Base-by-base conservation (phyloP, 2,113 vertebrate species). In the Tragelaphus buxtoni region DNA sequence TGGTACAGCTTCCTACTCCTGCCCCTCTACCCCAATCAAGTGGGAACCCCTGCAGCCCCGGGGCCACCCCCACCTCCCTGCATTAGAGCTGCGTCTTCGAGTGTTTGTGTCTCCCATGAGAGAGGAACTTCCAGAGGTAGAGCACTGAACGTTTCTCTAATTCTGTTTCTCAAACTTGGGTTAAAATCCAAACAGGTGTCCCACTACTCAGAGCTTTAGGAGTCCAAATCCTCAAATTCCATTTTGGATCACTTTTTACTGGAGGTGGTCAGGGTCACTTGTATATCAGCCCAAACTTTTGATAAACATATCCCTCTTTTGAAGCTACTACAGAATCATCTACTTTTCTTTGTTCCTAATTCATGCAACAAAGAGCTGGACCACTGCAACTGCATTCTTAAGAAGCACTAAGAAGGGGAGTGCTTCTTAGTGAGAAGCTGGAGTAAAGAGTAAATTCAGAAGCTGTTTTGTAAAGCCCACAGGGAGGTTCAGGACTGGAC, bases 341-440 rank as follows among this genome's bases (percentile, higher is more conserved):
- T 69, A 14, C 65, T 91, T 88, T 51, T 91, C 35, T 97, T 96
- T 96, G 56, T 74, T 82, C 58, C 90, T 91, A 86, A 86, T 79
- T 79, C 93, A 65, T 13, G 7, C 24, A 49, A 81, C 16, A 69
- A 83, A 80, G 42, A 95, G 55, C n/a, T 26, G 30, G 77, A 94
- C 30, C 47, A 76, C 65, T 63, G 86, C 9, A 81, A 58, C 49
- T 28, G 18, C 53, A 63, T 83, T 91, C 35, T 69, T 22, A 69
- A 39, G 65, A 22, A 69, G 65, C n/a, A 69, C n/a, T 39, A 39
- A 39, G 18, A 39, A 28, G 7, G 0, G 26, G 42, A 65, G 47
- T 1, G 3, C 45, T 83, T 89, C 35, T 89, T 39, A 72, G 17
- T 4, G 30, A 91, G 80, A 90, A 60, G 87, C 53, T 90, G 14